Conservation (phyloP, 2,888 invertebrate species). For the Pharmacophagus antenor region DNA sequence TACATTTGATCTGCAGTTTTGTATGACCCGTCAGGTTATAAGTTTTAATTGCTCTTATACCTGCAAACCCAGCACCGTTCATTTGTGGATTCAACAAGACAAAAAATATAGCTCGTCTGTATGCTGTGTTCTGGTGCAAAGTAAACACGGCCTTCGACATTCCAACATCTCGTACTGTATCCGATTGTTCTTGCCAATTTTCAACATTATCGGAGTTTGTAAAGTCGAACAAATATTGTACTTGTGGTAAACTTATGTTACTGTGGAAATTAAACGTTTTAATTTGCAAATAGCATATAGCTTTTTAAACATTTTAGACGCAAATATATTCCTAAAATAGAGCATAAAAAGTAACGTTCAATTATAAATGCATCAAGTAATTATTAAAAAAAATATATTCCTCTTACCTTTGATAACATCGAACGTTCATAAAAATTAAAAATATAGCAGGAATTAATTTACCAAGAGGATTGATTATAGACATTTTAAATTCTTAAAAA, state of each 20-base stretch:
- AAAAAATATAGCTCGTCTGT: conserved; percentile 83
- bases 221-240: conserved; percentile 80
- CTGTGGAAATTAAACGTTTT: conserved; percentile 34
- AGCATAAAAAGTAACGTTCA: neutral
- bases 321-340: too few relatives aligned
- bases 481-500: conserved; percentile 20
- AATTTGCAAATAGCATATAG: neutral
- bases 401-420: conserved; percentile 25
- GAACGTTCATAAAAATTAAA: conserved; percentile 21
- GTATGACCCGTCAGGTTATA: conserved; percentile 74
- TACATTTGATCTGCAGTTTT: conserved; percentile 75
- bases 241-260: conserved; percentile 44
- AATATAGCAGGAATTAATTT: conserved; percentile 11
- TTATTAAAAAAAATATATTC: conserved; percentile 8
- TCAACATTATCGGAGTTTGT: conserved; percentile 71
- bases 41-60: conserved; percentile 72
- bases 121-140: conserved; percentile 81
- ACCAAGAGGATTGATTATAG: conserved; percentile 8
- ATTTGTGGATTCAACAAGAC: conserved; percentile 83
- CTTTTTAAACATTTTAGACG: neutral
- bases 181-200: conserved; percentile 83
- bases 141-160: conserved; percentile 83
- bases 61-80: conserved; percentile 85
- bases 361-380: neutral
- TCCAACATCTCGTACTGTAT: conserved; percentile 83